Evolutionary conservation across 1,140 invertebrate genomes (phyloP), one percentile per base, ranked within the genome.

Genomic region (Halesus radiatus): DNA sequence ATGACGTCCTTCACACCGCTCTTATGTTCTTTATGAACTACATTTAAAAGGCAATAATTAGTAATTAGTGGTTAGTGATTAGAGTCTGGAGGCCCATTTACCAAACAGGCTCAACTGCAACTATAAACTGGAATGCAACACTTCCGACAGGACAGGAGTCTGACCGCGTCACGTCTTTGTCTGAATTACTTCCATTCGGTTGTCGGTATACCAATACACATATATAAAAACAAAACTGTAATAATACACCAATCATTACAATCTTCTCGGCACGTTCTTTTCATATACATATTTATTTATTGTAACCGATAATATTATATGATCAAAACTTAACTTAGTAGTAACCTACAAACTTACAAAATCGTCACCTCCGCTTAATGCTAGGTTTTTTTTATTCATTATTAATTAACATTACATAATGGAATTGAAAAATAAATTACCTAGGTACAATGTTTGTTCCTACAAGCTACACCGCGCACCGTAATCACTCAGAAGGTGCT

Each of bases 371-470:
- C 87, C 72, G 26, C 88, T 90, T 90, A 89, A 86, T 74, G 79
- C 88, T 89, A 89, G 58, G 26, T 72, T 81, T 64, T 75, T 80
- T 62, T 76, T 75, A 52, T 58, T 75, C 54, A 75, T 56, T 75
- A 75, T 56, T 72, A 87, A 84, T 89, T 89, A 89, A 89, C 88
- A 89, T 90, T 89, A 89, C 80, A 82, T 81, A 89, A 87, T 89
- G 88, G 88, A 90, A 90, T 89, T 89, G 86, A 88, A 89, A 89
- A 90, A 90, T 90, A 90, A 90, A 90, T 90, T 90, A 90, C 87
- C 89, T 90, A 90, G 89, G 88, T 90, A 90, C 89, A 90, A 89
- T 89, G 87, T 89, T 88, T 89, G 87, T 58, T 53, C 78, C 78
- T 79, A 78, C 53, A 70, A 54, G 45, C 64, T 76, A 76, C 20